A percentile compares a stretch with the other conserved stretches of the same genome.
Conservation (phyloP, 2,888 invertebrate species). For the Acholoe squamosa region DNA sequence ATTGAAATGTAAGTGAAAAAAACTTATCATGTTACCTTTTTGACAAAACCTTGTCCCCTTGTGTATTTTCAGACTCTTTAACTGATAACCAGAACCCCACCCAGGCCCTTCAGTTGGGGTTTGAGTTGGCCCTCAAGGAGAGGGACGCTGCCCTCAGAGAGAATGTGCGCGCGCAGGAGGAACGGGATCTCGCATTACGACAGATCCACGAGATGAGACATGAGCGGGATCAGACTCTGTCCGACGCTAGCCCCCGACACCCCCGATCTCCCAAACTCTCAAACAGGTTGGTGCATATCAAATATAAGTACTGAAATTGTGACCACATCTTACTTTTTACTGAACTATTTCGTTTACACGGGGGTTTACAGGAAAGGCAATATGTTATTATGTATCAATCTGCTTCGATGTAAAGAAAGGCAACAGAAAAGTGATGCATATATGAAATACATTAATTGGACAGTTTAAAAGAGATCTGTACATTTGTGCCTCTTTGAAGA, state of each 20-base stretch:
- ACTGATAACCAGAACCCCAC: constrained; percentile 70
- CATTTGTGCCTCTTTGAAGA: too few species aligned
- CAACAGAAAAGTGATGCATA: too few species aligned
- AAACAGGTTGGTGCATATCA: constrained; percentile 68
- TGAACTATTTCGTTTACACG: too few species aligned
- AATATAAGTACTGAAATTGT: too few species aligned
- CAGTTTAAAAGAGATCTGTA: too few species aligned
- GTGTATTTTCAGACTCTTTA: background rate
- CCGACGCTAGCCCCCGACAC: constrained; percentile 74
- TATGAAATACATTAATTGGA: too few species aligned
- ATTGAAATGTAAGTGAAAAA: background rate
- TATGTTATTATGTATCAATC: too few species aligned
- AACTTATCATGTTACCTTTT: background rate
- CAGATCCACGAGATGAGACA: constrained; percentile 77
- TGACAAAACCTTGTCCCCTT: background rate
- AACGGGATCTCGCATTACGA: constrained; percentile 77
- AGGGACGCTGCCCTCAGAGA: constrained; percentile 81
- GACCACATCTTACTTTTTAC: too few species aligned
- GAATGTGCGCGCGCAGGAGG: constrained; percentile 79
- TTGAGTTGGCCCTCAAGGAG: constrained; percentile 81
- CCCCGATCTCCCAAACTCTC: constrained; percentile 73
- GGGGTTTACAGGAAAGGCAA: too few species aligned
- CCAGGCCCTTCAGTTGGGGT: constrained; percentile 81
- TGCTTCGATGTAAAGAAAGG: too few species aligned
- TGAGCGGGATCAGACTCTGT: constrained; percentile 78